Conservation (phyloP, 2,797 vertebrate genomes). For the Enteromius argenteus region DNA sequence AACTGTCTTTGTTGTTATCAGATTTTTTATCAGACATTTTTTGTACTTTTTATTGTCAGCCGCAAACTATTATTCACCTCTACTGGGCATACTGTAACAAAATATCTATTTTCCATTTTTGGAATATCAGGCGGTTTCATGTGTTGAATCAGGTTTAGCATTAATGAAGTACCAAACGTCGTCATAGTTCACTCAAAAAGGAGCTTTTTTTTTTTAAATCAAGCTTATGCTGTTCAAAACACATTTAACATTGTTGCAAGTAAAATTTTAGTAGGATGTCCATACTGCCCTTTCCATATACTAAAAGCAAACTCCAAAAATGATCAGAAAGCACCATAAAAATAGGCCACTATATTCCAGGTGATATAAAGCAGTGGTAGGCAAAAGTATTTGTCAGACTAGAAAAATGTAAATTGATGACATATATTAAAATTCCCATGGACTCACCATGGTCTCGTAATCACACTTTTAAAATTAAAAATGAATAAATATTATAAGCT, state of each 20-base stretch:
- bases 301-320: constrained; percentile 1
- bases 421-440: background rate
- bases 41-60: background rate
- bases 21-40: background rate
- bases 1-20: background rate
- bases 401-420: background rate
- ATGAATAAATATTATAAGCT: background rate
- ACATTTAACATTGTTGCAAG: background rate
- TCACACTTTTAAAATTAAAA: background rate
- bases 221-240: background rate
- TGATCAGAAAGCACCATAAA: background rate
- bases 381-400: background rate
- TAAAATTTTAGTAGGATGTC: background rate
- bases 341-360: background rate
- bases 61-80: background rate
- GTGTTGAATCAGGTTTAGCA: background rate
- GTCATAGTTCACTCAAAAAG: background rate
- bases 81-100: constrained; percentile 13
- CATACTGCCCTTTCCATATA: background rate
- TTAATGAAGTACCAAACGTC: background rate
- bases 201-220: background rate
- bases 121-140: background rate
- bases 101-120: background rate
- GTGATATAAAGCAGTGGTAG: background rate
- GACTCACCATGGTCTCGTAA: background rate